Conservation (phyloP, 2,888 invertebrate genomes). For the Nesidiocoris tenuis region DNA sequence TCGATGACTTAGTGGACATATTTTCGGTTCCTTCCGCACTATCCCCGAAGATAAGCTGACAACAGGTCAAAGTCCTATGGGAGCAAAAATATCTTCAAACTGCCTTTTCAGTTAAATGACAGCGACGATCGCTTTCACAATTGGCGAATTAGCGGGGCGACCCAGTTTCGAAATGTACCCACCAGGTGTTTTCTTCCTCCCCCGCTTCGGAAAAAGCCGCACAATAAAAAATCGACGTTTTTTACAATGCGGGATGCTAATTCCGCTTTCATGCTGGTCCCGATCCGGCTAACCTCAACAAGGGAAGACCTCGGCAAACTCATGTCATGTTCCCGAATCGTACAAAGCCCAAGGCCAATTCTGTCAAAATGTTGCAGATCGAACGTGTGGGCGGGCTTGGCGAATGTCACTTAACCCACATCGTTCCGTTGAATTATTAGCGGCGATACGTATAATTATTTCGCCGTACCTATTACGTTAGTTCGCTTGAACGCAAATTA, state of each 20-base stretch:
- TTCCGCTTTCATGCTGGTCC: constrained; percentile 29
- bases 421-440: neutral
- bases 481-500: no score
- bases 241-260: constrained; percentile 39
- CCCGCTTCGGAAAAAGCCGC: constrained; percentile 31
- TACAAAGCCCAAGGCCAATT: neutral
- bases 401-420: neutral
- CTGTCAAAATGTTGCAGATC: neutral
- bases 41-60: no score
- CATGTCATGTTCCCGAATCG: neutral
- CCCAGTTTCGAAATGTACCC: neutral
- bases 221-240: constrained; percentile 5
- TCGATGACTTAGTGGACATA: no score
- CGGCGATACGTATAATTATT: neutral
- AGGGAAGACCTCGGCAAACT: neutral
- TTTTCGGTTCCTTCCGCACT: no score
- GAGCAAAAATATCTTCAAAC: no score
- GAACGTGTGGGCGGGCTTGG: neutral
- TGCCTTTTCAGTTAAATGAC: no score
- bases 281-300: neutral
- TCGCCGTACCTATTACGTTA: no score
- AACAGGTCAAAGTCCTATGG: no score
- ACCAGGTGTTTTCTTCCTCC: neutral
- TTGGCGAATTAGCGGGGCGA: neutral
- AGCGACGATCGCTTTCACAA: no score